These are phyloP conservation scores for Gambusia yucatana DNA, from an alignment of 2,797 vertebrate species.

Conservation along the genomic window DNA sequence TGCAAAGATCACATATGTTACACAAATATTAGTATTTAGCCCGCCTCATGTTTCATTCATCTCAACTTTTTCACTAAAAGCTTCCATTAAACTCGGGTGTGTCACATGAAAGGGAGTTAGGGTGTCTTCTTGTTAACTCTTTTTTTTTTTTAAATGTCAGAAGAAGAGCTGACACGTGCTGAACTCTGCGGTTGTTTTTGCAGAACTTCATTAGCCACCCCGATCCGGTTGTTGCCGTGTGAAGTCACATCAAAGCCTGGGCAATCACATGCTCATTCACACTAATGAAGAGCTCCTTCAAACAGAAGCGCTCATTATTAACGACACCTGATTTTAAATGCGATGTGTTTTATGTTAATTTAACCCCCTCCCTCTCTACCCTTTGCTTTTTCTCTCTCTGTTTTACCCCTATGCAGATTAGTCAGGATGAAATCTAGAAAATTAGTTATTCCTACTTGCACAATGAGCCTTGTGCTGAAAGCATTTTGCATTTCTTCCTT, in stretches of 20 bases:
- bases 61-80: not conserved
- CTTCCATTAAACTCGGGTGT: slow-evolving; percentile 28
- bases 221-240: slow-evolving; percentile 65
- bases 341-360: slow-evolving; percentile 73
- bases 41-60: not conserved
- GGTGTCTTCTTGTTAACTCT: slow-evolving; percentile 75
- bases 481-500: slow-evolving; percentile 26
- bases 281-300: slow-evolving; percentile 75
- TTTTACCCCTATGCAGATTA: not conserved
- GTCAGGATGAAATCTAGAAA: slow-evolving; percentile 27
- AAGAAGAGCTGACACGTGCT: slow-evolving; percentile 73
- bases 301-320: slow-evolving; percentile 79
- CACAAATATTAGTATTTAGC: not conserved
- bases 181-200: slow-evolving; percentile 69
- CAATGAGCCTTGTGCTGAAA: slow-evolving; percentile 1
- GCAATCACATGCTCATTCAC: slow-evolving; percentile 71
- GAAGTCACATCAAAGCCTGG: slow-evolving; percentile 83
- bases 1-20: too few relatives aligned
- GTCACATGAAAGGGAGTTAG: slow-evolving; percentile 78
- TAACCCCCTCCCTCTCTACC: not conserved
- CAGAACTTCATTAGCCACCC: slow-evolving; percentile 77
- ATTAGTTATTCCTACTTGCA: slow-evolving; percentile 3
- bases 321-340: slow-evolving; percentile 78
- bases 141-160: slow-evolving; percentile 63
- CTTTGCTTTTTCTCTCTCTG: not conserved